Conservation (phyloP, 2,888 invertebrate genomes). For the Adelognathus sp. region DNA sequence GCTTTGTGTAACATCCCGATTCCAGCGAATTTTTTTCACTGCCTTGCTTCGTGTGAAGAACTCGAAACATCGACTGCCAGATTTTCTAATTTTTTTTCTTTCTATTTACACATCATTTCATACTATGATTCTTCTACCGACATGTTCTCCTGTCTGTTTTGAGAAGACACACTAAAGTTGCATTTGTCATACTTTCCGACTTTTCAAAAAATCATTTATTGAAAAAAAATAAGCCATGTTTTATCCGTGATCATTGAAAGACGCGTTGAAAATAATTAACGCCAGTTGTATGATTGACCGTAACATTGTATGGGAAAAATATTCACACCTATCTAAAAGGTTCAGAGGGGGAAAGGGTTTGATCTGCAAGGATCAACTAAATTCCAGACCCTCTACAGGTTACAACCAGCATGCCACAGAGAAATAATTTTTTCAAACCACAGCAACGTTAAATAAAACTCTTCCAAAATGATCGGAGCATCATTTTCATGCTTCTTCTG, state of each 20-base stretch:
- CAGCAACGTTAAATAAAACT: conserved; percentile 13
- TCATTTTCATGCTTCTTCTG: no score
- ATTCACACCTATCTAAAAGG: not conserved
- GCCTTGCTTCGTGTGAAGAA: not conserved
- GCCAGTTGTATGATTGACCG: not conserved
- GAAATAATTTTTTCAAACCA: conserved; percentile 10
- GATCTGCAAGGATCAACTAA: conserved; percentile 11
- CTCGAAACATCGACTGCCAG: not conserved
- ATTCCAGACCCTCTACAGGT: conserved; percentile 13
- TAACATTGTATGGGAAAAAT: not conserved
- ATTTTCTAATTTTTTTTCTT: no score
- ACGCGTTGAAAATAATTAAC: no score
- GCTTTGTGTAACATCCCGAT: not conserved
- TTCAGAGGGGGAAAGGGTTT: not conserved
- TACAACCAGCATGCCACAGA: conserved; percentile 43
- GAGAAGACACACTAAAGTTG: no score
- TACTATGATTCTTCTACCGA: no score
- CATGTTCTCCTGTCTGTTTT: no score
- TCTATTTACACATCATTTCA: no score
- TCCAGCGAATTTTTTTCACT: not conserved
- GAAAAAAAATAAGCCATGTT: no score
- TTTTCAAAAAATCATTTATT: no score
- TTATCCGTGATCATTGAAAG: no score
- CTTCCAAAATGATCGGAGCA: no score
- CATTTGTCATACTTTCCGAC: no score